Percentiles rank a stretch among this genome's conserved stretches.
These are phyloP conservation scores for Jordanella pulchra DNA, from an alignment of 2,797 vertebrate genomes.

Conservation along the genomic window DNA sequence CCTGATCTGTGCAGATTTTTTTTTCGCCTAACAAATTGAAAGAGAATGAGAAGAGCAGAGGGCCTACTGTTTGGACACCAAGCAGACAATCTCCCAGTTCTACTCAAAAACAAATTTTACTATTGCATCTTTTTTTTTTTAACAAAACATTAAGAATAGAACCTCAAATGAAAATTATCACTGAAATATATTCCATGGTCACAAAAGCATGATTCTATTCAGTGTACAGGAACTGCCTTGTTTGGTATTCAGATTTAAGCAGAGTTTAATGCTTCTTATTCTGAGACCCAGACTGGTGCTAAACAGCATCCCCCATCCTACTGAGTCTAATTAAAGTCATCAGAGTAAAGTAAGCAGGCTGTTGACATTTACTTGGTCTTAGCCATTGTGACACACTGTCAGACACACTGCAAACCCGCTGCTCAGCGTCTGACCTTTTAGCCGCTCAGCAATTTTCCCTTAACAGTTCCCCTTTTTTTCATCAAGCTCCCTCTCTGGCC, in stretches of 20 bases:
- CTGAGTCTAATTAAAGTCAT: constrained; percentile 60
- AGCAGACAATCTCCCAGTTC: not conserved
- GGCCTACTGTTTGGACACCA: not conserved
- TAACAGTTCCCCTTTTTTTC: constrained; percentile 50
- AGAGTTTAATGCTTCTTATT: constrained; percentile 13
- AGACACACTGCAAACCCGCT: constrained; percentile 61
- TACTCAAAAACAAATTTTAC: not conserved
- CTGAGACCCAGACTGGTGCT: constrained; percentile 38
- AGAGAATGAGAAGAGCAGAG: not conserved
- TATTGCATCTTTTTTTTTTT: no score
- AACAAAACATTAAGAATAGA: not conserved
- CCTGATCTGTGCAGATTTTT: no score
- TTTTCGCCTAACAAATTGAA: no score
- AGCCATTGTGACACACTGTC: constrained; percentile 69
- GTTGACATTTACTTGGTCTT: constrained; percentile 70
- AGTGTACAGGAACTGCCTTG: constrained; percentile 5
- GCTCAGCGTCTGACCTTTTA: constrained; percentile 69
- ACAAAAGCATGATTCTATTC: constrained; percentile 12
- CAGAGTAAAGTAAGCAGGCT: constrained; percentile 44
- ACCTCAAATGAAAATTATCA: not conserved
- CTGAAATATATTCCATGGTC: not conserved
- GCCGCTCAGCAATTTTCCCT: constrained; percentile 65
- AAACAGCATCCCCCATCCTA: constrained; percentile 29
- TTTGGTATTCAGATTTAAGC: constrained; percentile 18
- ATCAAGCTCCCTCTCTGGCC: constrained; percentile 37